These are phyloP conservation scores for Sinocyclocheilus rhinocerous DNA, from an alignment of 2,113 vertebrate species.

Conservation along the genomic window DNA sequence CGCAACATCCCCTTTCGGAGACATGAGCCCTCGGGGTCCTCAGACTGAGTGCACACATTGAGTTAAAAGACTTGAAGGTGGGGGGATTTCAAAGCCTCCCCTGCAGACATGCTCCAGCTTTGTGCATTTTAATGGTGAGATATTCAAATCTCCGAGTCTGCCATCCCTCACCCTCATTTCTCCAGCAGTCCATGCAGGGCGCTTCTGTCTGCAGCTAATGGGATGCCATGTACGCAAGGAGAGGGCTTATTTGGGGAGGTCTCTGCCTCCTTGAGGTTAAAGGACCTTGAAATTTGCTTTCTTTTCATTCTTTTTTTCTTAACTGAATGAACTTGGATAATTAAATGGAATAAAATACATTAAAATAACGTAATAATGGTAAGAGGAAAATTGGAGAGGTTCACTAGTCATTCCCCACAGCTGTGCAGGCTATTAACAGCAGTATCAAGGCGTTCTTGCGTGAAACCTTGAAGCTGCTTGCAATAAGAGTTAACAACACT, in stretches of 20 bases:
- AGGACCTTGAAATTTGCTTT: conserved; percentile 51
- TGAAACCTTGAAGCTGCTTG: conserved; percentile 48
- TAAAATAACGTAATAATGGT: conserved; percentile 59
- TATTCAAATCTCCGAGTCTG: conserved; percentile 65
- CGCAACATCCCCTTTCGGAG: conserved; percentile 51
- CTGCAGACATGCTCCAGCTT: conserved; percentile 65
- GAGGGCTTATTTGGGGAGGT: conserved; percentile 57
- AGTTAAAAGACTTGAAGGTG: conserved; percentile 65
- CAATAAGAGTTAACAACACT: conserved; percentile 42
- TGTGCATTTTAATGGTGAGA: conserved; percentile 68
- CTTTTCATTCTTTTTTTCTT: conserved; percentile 35
- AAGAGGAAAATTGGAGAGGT: conserved; percentile 42
- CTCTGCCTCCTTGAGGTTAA: conserved; percentile 56
- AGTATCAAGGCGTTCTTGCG: conserved; percentile 47
- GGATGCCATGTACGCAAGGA: conserved; percentile 54
- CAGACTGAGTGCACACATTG: conserved; percentile 43
- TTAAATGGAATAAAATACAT: conserved; percentile 54
- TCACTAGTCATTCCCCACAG: conserved; percentile 50
- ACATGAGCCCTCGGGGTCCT: conserved; percentile 56
- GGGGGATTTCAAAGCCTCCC: conserved; percentile 68
- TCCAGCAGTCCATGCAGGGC: conserved; percentile 56
- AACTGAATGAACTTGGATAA: conserved; percentile 52
- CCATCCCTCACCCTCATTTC: conserved; percentile 47
- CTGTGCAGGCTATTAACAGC: conserved; percentile 50
- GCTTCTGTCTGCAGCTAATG: conserved; percentile 59